These are phyloP conservation scores for Cnemophilus loriae DNA, from an alignment of 2,113 vertebrate species.

Conservation along the genomic window DNA sequence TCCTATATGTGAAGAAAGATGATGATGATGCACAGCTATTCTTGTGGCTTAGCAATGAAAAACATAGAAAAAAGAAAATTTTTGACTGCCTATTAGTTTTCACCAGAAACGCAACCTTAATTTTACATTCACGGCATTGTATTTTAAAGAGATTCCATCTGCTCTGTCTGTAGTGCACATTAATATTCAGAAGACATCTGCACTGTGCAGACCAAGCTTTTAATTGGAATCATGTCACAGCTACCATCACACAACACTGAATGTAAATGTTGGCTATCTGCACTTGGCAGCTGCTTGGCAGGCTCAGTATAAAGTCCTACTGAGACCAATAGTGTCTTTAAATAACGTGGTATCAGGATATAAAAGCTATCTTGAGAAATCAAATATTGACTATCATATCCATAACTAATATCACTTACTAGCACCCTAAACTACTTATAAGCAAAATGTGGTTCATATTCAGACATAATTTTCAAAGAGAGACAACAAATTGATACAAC, in stretches of 20 bases:
- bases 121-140: constrained; percentile 32
- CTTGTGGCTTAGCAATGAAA: not conserved
- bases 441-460: not conserved
- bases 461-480: not conserved
- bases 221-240: constrained; percentile 62
- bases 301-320: constrained; percentile 49
- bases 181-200: constrained; percentile 62
- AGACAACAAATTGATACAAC: not conserved
- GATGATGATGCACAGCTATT: not conserved
- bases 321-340: constrained; percentile 27
- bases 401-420: not conserved
- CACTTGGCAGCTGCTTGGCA: constrained; percentile 44
- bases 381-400: constrained; percentile 22
- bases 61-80: not conserved
- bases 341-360: not conserved
- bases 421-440: not conserved
- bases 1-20: not conserved
- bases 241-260: constrained; percentile 45
- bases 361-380: constrained; percentile 29
- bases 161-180: constrained; percentile 33
- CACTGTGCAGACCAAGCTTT: constrained; percentile 50
- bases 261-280: constrained; percentile 56
- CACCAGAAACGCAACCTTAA: constrained; percentile 5
- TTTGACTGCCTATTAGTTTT: not conserved
- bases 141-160: constrained; percentile 50